phyloP scores from a whole-genome alignment of 2,888 invertebrate genomes.

The Perdita meconis region DNA sequence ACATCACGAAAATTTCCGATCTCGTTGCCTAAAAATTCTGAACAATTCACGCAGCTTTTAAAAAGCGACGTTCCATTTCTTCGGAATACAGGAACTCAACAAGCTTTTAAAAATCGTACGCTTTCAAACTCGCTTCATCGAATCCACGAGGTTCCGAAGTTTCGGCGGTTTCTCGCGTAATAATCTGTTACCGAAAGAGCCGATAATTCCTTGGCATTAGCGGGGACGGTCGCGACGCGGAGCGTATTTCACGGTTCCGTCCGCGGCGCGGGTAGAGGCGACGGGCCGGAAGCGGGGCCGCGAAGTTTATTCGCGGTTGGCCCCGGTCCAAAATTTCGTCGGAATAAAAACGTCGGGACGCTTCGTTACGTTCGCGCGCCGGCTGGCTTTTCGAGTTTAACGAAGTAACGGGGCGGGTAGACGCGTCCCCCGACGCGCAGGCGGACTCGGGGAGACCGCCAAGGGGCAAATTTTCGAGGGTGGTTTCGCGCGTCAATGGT shows the following conservation, averaged over 20 bases:
- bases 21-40: too few species aligned
- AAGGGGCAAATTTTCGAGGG: conserved; percentile 82
- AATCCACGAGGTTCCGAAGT: too few species aligned
- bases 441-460: conserved; percentile 61
- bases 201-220: conserved; percentile 28
- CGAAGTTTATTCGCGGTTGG: conserved; percentile 46
- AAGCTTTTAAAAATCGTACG: background rate
- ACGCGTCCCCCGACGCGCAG: conserved; percentile 52
- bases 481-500: conserved; percentile 84
- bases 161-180: too few species aligned
- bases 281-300: conserved; percentile 30
- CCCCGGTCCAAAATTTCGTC: conserved; percentile 34
- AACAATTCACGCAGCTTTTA: too few species aligned
- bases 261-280: background rate
- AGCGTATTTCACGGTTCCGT: conserved; percentile 26
- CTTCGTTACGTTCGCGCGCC: conserved; percentile 55
- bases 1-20: too few species aligned
- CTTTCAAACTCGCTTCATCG: too few species aligned
- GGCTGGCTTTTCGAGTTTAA: conserved; percentile 73
- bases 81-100: background rate
- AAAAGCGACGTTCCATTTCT: too few species aligned
- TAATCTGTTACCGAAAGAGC: background rate
- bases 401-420: conserved; percentile 74
- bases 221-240: background rate
- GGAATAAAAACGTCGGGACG: conserved; percentile 54